Percentiles rank a stretch among this genome's conserved stretches.
These are phyloP conservation scores for Ianthella basta DNA, from an alignment of 37 sponge, comb jelly and placozoan genomes.

Conservation along the genomic window DNA sequence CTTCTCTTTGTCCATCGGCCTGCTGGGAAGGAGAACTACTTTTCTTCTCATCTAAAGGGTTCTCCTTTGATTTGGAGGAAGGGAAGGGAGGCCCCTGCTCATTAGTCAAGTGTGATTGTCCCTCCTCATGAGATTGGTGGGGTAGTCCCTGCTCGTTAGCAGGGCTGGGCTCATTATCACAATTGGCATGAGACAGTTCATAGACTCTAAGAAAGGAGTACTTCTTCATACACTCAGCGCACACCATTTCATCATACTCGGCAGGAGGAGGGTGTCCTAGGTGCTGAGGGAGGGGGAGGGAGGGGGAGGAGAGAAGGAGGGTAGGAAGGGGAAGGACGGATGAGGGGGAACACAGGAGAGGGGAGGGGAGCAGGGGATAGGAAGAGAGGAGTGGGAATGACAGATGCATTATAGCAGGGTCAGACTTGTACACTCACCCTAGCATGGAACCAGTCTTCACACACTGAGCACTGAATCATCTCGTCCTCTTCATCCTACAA, in stretches of 20 bases:
- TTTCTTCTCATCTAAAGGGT: too few relatives aligned
- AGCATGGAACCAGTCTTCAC: slow-evolving; percentile 99
- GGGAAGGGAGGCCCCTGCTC: slow-evolving; percentile 1
- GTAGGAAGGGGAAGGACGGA: too few relatives aligned
- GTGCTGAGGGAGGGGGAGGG: slow-evolving; percentile 50
- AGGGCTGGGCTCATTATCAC: neutral
- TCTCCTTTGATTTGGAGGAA: neutral
- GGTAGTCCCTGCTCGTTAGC: neutral
- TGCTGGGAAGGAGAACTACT: neutral
- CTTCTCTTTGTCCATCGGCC: neutral
- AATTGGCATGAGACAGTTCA: neutral
- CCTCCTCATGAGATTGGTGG: neutral
- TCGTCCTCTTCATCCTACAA: slow-evolving; percentile 78
- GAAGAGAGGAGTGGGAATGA: too few relatives aligned
- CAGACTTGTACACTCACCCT: slow-evolving; percentile 70
- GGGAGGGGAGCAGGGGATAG: too few relatives aligned
- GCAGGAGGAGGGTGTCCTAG: slow-evolving; percentile 51
- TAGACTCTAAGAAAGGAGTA: slow-evolving; percentile 61
- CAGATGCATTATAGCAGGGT: too few relatives aligned
- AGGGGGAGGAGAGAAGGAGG: neutral
- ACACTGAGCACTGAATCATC: slow-evolving; percentile 95
- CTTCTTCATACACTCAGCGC: slow-evolving; percentile 70
- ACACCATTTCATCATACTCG: slow-evolving; percentile 77
- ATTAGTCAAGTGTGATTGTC: neutral
- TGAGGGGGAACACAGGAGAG: too few relatives aligned